A percentile compares a stretch with the other conserved stretches of the same genome.
Evolutionary conservation across 1,140 invertebrate species (phyloP).

Genomic region (Drosophila grimshawi): DNA sequence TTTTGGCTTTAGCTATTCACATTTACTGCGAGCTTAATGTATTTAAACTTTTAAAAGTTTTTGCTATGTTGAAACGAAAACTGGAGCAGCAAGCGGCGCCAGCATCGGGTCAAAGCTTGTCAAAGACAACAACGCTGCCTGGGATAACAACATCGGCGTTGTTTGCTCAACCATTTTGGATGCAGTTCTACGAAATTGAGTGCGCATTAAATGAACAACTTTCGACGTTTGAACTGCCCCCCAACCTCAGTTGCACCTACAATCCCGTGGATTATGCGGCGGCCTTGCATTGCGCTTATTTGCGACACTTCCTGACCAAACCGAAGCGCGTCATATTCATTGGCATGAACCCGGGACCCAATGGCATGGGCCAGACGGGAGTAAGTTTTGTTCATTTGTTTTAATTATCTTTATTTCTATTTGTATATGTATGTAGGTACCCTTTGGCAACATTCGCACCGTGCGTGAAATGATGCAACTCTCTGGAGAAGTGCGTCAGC

Average conservation of each 20-base stretch:
- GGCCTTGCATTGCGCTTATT: constrained; percentile 89
- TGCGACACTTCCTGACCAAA: constrained; percentile 88
- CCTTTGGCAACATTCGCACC: constrained; percentile 94
- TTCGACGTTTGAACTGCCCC: constrained; percentile 2
- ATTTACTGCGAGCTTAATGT: background rate
- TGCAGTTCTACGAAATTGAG: constrained; percentile 61
- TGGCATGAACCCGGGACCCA: constrained; percentile 97
- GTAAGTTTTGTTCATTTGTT: constrained; percentile 85
- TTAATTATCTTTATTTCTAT: background rate
- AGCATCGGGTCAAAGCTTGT: background rate
- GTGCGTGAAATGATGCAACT: constrained; percentile 92
- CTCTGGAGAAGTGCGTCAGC: constrained; percentile 89
- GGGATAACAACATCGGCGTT: constrained; percentile 30
- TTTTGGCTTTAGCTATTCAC: background rate
- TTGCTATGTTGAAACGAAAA: constrained; percentile 61
- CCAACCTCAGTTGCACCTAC: constrained; percentile 86
- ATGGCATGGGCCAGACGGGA: constrained; percentile 97
- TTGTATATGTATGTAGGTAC: constrained; percentile 86
- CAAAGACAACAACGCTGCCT: background rate
- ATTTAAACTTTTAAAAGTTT: constrained; percentile 8
- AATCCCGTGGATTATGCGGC: constrained; percentile 94
- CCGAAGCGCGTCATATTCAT: constrained; percentile 92
- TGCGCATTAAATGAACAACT: constrained; percentile 52
- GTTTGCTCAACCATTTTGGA: constrained; percentile 60
- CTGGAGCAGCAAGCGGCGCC: constrained; percentile 25